Conservation (phyloP, 2,797 vertebrate species). For the Sebastes umbrosus region DNA sequence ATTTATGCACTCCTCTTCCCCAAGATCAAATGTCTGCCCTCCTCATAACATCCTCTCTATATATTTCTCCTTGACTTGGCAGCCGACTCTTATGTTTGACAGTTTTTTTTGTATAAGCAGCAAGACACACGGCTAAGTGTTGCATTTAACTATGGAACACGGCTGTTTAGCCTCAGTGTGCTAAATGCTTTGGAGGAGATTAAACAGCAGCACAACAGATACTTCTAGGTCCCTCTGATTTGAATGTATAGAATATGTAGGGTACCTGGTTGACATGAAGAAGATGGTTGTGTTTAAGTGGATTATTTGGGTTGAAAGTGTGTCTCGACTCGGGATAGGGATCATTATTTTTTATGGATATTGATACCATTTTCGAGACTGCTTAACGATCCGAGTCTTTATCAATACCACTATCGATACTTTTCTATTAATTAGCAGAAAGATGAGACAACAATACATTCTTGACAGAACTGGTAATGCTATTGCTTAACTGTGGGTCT, state of each 20-base stretch:
- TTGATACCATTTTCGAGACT: too few species aligned
- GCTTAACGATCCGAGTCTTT: too few species aligned
- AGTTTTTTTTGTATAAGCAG: slow-evolving; percentile 18
- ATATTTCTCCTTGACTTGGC: slow-evolving; percentile 38
- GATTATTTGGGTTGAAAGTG: slow-evolving; percentile 2
- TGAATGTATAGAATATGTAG: background rate
- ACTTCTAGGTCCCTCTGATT: background rate
- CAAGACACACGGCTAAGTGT: slow-evolving; percentile 6
- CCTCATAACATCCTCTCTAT: slow-evolving; percentile 36
- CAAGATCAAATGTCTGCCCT: slow-evolving; percentile 63
- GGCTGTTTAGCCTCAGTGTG: background rate
- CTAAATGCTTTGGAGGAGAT: background rate
- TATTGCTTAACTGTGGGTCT: too few species aligned
- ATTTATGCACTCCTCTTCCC: slow-evolving; percentile 58
- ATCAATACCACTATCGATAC: too few species aligned
- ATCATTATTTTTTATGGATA: too few species aligned
- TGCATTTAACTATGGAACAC: slow-evolving; percentile 9
- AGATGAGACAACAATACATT: too few species aligned
- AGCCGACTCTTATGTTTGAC: slow-evolving; percentile 39
- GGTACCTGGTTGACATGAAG: background rate
- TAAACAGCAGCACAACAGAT: background rate
- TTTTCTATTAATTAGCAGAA: too few species aligned
- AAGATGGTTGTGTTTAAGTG: background rate
- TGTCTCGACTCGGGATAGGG: background rate
- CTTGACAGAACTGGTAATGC: too few species aligned